phyloP scores from a whole-genome alignment of 2,888 invertebrate genomes.

The Laspeyria flexula region DNA sequence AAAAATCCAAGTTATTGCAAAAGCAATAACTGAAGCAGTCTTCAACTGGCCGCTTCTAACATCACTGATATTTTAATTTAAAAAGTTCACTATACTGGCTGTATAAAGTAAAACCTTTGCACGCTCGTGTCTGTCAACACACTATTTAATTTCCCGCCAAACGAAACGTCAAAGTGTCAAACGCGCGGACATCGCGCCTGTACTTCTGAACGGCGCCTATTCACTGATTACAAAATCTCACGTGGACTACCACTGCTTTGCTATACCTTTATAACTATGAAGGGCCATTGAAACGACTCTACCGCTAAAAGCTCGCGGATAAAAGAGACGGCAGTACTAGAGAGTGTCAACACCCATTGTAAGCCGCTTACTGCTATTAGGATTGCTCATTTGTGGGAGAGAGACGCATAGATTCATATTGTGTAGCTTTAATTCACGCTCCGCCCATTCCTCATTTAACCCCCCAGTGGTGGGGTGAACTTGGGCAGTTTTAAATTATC shows the following conservation, averaged over 20 bases:
- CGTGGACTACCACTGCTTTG: slow-evolving; percentile 75
- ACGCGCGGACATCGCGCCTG: slow-evolving; percentile 78
- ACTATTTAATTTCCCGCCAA: slow-evolving; percentile 77
- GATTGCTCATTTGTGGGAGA: slow-evolving; percentile 81
- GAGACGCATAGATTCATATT: slow-evolving; percentile 72
- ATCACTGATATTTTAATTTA: slow-evolving; percentile 67
- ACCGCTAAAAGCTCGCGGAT: slow-evolving; percentile 52
- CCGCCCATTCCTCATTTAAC: slow-evolving; percentile 79
- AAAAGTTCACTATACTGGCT: slow-evolving; percentile 61
- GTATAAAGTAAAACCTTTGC: slow-evolving; percentile 50
- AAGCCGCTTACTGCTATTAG: slow-evolving; percentile 79
- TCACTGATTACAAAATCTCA: slow-evolving; percentile 85
- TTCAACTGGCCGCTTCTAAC: slow-evolving; percentile 72
- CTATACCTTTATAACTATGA: slow-evolving; percentile 79
- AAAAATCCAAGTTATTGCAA: slow-evolving; percentile 81
- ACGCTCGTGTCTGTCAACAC: slow-evolving; percentile 51
- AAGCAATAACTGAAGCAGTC: slow-evolving; percentile 76
- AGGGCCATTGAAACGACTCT: slow-evolving; percentile 73
- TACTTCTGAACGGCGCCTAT: slow-evolving; percentile 79
- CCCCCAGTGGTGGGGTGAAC: slow-evolving; percentile 77
- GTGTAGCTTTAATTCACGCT: slow-evolving; percentile 67
- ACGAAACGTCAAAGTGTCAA: slow-evolving; percentile 82
- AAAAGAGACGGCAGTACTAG: slow-evolving; percentile 65
- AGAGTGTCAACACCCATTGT: slow-evolving; percentile 78
- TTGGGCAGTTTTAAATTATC: slow-evolving; percentile 85